These are phyloP conservation scores for Anadara kagoshimensis DNA, from an alignment of 1,140 invertebrate species.

Conservation along the genomic window DNA sequence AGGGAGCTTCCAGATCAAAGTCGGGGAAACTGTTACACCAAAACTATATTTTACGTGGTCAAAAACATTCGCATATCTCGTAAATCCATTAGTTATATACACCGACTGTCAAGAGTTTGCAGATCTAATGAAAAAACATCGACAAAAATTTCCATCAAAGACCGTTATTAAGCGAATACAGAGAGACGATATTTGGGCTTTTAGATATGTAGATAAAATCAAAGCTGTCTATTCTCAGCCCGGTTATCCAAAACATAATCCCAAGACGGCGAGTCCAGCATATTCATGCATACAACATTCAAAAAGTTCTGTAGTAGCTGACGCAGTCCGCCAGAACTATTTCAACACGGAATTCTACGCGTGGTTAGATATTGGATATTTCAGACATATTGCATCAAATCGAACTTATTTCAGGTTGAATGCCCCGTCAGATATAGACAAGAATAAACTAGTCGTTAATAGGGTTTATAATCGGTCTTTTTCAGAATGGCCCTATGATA, in stretches of 20 bases:
- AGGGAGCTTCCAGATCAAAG: too few species aligned
- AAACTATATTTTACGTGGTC: too few species aligned
- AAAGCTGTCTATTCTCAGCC: conserved; percentile 39
- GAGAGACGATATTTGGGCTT: conserved; percentile 40
- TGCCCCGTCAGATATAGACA: conserved; percentile 45
- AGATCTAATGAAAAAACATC: too few species aligned
- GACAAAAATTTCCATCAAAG: too few species aligned
- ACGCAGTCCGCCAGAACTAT: conserved; percentile 34
- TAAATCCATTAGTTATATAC: too few species aligned
- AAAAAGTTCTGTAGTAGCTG: conserved; percentile 49
- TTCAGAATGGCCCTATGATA: conserved; percentile 9
- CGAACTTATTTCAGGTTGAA: conserved; percentile 39
- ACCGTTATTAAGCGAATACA: neutral
- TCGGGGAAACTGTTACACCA: too few species aligned
- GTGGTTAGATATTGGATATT: conserved; percentile 61
- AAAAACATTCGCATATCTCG: too few species aligned
- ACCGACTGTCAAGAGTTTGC: too few species aligned
- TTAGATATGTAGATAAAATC: conserved; percentile 44
- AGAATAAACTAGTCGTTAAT: conserved; percentile 39
- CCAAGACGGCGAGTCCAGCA: conserved; percentile 49
- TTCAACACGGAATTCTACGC: conserved; percentile 50
- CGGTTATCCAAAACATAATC: conserved; percentile 46
- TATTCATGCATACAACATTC: conserved; percentile 54
- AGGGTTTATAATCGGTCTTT: conserved; percentile 22
- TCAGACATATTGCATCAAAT: conserved; percentile 27